Evolutionary conservation across 23 tunicate genomes (phyloP), one percentile per base, ranked within the genome.

Genomic region (Halocynthia roretzi): DNA sequence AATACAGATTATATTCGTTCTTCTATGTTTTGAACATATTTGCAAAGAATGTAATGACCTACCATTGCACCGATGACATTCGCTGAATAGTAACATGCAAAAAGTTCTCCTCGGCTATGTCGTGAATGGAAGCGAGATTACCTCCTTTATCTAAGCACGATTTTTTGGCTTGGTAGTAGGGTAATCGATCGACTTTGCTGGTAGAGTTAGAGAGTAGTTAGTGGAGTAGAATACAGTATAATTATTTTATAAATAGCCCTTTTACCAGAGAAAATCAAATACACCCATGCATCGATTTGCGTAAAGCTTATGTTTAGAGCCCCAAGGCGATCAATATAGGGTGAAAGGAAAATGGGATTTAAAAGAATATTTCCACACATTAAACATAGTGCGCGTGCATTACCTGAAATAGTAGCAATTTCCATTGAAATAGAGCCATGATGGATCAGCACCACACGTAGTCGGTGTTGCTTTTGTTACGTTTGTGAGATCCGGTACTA

Each of bases 361-460:
- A 4, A 31, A 31, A 31, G 4, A 31, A 31, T 0, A 31, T 31
- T 31, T 56, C 62, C 12, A 4, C 63, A 14, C 15, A 58, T 58
- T 14, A 15, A 2, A 58, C 17, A 2, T 14, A 58, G 15, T 58
- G 17, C 2, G 17, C 2, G 4, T 58, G n/a, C 17, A 12, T 19
- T 67, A 92, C 98, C 98, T 92, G 92, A 92, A 92, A 62, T 78
- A 92, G 63, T 92, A 92, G 54, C 98, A 92, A 61, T 62, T 55
- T 31, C 92, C 92, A 68, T 92, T 86, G 80, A 56, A 92, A 68
- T 79, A 83, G 6, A 61, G 7, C 98, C 98, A 92, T 8, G 68
- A 72, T 11, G 98, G 50, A 73, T 79, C 87, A 6, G 69, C 82
- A 51, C 92, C 82, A 6, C 14, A 22, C 6, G 82, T 71, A 23